Conservation (phyloP, 2,888 invertebrate genomes). For the Chrysotoxum bicinctum region DNA sequence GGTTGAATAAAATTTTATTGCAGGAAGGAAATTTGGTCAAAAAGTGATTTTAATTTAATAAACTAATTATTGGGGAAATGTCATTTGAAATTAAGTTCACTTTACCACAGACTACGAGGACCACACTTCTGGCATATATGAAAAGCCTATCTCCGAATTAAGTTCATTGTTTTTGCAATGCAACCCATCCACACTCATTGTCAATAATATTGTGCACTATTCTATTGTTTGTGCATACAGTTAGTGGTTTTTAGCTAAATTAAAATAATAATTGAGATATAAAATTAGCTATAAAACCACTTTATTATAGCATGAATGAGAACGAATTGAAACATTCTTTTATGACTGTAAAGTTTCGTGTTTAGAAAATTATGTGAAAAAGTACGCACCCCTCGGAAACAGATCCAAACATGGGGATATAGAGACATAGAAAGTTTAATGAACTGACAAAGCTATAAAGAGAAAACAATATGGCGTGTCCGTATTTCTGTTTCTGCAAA, state of each 20-base stretch:
- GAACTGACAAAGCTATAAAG: slow-evolving; percentile 38
- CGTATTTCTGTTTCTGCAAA: slow-evolving; percentile 1
- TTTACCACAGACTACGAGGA: slow-evolving; percentile 11
- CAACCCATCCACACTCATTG: not conserved
- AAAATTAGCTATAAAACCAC: slow-evolving; percentile 60
- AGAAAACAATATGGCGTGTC: slow-evolving; percentile 50
- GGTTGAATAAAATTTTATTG: slow-evolving; percentile 60
- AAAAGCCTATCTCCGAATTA: slow-evolving; percentile 13
- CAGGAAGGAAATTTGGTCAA: slow-evolving; percentile 33
- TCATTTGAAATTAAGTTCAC: slow-evolving; percentile 65
- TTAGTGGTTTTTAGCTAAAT: slow-evolving; percentile 32
- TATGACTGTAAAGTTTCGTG: slow-evolving; percentile 51
- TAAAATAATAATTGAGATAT: slow-evolving; percentile 57
- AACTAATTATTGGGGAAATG: slow-evolving; percentile 65
- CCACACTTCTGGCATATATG: not conserved
- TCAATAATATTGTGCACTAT: slow-evolving; percentile 12
- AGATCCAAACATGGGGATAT: not conserved
- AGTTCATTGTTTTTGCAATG: not conserved
- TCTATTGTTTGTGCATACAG: slow-evolving; percentile 14
- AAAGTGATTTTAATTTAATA: slow-evolving; percentile 67
- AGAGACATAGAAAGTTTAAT: slow-evolving; percentile 50
- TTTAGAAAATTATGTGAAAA: slow-evolving; percentile 23
- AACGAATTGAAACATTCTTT: slow-evolving; percentile 29
- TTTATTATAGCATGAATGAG: slow-evolving; percentile 43
- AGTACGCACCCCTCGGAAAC: not conserved